A percentile compares a stretch with the other conserved stretches of the same genome.
These are phyloP conservation scores for Melanotaenia maccullochi DNA, from an alignment of 2,797 vertebrate genomes.

Conservation along the genomic window DNA sequence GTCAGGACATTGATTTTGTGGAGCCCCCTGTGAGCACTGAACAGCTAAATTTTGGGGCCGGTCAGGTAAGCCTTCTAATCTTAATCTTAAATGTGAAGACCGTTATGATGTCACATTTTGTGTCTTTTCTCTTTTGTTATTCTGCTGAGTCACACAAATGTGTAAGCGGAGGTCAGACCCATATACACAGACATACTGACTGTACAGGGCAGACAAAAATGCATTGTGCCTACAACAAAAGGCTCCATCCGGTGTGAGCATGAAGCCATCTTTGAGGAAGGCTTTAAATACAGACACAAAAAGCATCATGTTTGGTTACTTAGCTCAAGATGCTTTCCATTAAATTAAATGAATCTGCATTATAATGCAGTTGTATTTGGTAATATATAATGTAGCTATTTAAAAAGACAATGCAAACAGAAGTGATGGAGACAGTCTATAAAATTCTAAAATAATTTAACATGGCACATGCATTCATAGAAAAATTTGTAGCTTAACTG, in stretches of 20 bases:
- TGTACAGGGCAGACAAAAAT: constrained; percentile 2
- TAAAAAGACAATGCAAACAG: not conserved
- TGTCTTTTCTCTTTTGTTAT: constrained; percentile 44
- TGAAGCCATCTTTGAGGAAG: constrained; percentile 8
- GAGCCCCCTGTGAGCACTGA: constrained; percentile 73
- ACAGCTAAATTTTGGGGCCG: constrained; percentile 77
- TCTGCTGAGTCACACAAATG: constrained; percentile 62
- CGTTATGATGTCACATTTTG: constrained; percentile 51
- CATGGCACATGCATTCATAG: not conserved
- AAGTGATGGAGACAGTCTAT: not conserved
- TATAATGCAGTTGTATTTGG: not conserved
- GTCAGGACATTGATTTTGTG: constrained; percentile 80
- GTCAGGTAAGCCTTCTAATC: constrained; percentile 82
- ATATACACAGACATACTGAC: constrained; percentile 25
- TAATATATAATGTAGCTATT: not conserved
- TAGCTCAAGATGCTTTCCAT: not conserved
- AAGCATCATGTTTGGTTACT: not conserved
- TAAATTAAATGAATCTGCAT: not conserved
- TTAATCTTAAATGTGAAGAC: constrained; percentile 45
- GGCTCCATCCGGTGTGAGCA: constrained; percentile 11
- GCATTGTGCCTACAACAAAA: constrained; percentile 2
- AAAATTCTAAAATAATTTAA: not conserved
- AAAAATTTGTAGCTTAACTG: not conserved
- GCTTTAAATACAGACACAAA: not conserved
- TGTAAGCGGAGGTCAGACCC: constrained; percentile 40